Evolutionary conservation across 2,888 invertebrate genomes (phyloP).

Genomic region (Dicycla oo): DNA sequence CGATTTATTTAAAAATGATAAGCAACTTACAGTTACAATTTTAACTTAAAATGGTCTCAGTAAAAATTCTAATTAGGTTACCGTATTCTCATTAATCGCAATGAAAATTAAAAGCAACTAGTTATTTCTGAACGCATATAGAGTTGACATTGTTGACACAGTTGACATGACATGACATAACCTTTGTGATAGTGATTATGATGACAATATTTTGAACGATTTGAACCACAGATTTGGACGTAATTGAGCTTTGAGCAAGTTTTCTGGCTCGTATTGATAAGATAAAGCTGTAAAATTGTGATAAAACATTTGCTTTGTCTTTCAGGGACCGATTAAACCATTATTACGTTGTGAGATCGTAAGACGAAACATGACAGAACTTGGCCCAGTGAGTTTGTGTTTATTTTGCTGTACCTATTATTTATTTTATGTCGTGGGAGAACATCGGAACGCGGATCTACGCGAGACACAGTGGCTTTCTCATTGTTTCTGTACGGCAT

Average conservation of each 20-base stretch:
- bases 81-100: neutral
- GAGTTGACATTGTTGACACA: constrained; percentile 2
- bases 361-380: constrained; percentile 65
- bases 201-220: constrained; percentile 1
- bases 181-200: constrained; percentile 1
- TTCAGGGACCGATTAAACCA: neutral
- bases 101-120: neutral
- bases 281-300: constrained; percentile 19
- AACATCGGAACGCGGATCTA: neutral
- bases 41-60: neutral
- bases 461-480: no score
- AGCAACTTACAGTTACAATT: no score
- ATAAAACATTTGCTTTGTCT: constrained; percentile 20
- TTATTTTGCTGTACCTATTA: no score
- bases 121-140: neutral
- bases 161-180: constrained; percentile 11
- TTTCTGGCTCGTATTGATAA: constrained; percentile 22
- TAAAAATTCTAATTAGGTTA: neutral
- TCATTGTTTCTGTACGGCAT: no score
- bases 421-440: neutral
- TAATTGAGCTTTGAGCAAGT: neutral
- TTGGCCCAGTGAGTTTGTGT: constrained; percentile 67
- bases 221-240: neutral
- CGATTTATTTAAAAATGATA: neutral
- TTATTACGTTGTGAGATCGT: constrained; percentile 3